These are phyloP conservation scores for Thumatha senex DNA, from an alignment of 2,888 invertebrate genomes.

Conservation along the genomic window DNA sequence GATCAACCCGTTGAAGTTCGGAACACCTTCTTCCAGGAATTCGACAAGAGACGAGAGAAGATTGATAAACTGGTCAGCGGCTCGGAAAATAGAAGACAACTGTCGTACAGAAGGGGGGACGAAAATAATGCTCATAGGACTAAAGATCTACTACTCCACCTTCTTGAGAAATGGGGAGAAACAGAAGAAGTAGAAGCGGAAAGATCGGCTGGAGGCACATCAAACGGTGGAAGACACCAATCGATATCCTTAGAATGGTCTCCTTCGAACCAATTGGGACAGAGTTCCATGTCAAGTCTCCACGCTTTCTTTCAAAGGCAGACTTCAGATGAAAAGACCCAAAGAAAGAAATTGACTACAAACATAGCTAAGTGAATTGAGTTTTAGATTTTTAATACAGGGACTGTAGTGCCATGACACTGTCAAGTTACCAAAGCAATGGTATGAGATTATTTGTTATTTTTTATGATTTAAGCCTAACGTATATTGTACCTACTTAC, in stretches of 20 bases:
- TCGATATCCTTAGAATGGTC: slow-evolving; percentile 91
- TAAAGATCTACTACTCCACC: slow-evolving; percentile 89
- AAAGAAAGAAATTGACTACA: slow-evolving; percentile 63
- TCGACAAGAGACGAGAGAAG: slow-evolving; percentile 71
- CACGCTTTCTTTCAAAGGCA: slow-evolving; percentile 90
- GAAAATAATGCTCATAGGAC: slow-evolving; percentile 87
- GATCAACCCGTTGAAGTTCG: slow-evolving; percentile 84
- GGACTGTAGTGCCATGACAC: slow-evolving; percentile 73
- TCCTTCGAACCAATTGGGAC: slow-evolving; percentile 88
- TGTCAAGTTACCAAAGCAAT: slow-evolving; percentile 72
- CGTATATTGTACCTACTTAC: slow-evolving; percentile 28
- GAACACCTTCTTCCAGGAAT: slow-evolving; percentile 79
- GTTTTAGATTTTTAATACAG: slow-evolving; percentile 33
- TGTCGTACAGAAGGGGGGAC: slow-evolving; percentile 77
- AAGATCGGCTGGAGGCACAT: slow-evolving; percentile 80
- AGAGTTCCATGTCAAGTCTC: slow-evolving; percentile 90
- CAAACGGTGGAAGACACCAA: slow-evolving; percentile 82
- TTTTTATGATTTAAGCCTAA: slow-evolving; percentile 39
- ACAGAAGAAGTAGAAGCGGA: slow-evolving; percentile 72
- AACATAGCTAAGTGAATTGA: slow-evolving; percentile 32
- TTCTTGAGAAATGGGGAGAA: slow-evolving; percentile 91
- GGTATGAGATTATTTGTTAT: slow-evolving; percentile 64
- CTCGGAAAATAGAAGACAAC: slow-evolving; percentile 66
- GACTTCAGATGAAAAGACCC: slow-evolving; percentile 75
- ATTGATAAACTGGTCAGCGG: slow-evolving; percentile 75